phyloP scores from a whole-genome alignment of 1,140 invertebrate genomes.

The Protaetia brevitarsis region DNA sequence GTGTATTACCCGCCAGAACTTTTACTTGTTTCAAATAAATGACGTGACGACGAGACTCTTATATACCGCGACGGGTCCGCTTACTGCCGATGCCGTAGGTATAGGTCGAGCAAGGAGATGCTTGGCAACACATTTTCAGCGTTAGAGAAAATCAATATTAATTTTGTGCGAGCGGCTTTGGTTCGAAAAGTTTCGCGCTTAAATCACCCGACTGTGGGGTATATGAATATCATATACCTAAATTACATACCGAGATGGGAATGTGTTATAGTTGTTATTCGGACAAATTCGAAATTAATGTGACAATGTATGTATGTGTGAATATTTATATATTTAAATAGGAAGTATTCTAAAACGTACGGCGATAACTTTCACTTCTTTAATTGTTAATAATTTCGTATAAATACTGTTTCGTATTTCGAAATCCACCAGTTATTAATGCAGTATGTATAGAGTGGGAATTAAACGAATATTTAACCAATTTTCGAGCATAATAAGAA shows the following conservation, averaged over 20 bases:
- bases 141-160: slow-evolving; percentile 17
- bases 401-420: background rate
- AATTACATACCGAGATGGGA: background rate
- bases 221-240: too few relatives aligned
- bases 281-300: too few relatives aligned
- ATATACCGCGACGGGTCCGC: too few relatives aligned
- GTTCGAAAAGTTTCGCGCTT: background rate
- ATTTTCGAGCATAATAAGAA: too few relatives aligned
- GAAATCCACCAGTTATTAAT: too few relatives aligned
- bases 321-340: background rate
- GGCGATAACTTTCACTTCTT: slow-evolving; percentile 3
- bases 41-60: slow-evolving; percentile 5
- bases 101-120: background rate
- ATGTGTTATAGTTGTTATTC: too few relatives aligned
- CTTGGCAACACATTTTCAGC: background rate
- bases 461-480: too few relatives aligned
- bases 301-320: background rate
- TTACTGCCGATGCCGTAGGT: too few relatives aligned
- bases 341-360: too few relatives aligned
- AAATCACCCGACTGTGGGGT: background rate
- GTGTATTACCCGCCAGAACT: slow-evolving; percentile 7
- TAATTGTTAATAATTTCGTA: background rate
- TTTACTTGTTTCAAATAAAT: slow-evolving; percentile 17
- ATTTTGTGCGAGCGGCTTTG: background rate
- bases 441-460: too few relatives aligned